Conservation (phyloP, 2,113 vertebrate species). For the Pluvialis apricaria region DNA sequence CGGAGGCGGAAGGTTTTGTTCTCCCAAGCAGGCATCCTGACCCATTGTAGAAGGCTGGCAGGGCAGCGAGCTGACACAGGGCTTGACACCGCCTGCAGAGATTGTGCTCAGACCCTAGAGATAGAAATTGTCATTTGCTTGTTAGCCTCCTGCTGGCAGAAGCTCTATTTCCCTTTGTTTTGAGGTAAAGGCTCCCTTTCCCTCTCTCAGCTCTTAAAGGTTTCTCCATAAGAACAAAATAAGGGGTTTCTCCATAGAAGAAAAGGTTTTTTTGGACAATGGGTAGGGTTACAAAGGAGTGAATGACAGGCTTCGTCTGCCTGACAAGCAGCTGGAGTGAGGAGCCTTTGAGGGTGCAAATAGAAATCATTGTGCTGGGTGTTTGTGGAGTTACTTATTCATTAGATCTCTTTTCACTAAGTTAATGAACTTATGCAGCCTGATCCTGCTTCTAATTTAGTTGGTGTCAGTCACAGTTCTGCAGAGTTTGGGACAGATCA, state of each 20-base stretch:
- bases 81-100: slow-evolving; percentile 45
- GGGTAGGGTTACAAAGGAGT: slow-evolving; percentile 33
- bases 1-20: slow-evolving; percentile 19
- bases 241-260: neutral
- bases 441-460: slow-evolving; percentile 44
- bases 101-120: slow-evolving; percentile 12
- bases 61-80: slow-evolving; percentile 45
- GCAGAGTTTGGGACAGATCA: neutral
- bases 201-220: neutral
- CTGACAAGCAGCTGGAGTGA: slow-evolving; percentile 58
- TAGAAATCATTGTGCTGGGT: slow-evolving; percentile 31
- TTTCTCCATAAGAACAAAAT: neutral
- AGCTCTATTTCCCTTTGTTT: slow-evolving; percentile 61
- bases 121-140: slow-evolving; percentile 65
- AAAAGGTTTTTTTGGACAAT: slow-evolving; percentile 28
- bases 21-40: slow-evolving; percentile 18
- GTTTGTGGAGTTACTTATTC: slow-evolving; percentile 54
- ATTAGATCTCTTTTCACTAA: slow-evolving; percentile 62
- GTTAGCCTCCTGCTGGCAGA: slow-evolving; percentile 62
- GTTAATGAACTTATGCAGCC: slow-evolving; percentile 65
- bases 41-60: slow-evolving; percentile 26
- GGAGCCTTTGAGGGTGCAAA: slow-evolving; percentile 29
- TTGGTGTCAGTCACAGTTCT: slow-evolving; percentile 20
- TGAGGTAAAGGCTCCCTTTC: slow-evolving; percentile 25
- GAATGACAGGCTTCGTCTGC: slow-evolving; percentile 42